Evolutionary conservation across 2,888 invertebrate species (phyloP).

Genomic region (Ernsta delagoae): DNA sequence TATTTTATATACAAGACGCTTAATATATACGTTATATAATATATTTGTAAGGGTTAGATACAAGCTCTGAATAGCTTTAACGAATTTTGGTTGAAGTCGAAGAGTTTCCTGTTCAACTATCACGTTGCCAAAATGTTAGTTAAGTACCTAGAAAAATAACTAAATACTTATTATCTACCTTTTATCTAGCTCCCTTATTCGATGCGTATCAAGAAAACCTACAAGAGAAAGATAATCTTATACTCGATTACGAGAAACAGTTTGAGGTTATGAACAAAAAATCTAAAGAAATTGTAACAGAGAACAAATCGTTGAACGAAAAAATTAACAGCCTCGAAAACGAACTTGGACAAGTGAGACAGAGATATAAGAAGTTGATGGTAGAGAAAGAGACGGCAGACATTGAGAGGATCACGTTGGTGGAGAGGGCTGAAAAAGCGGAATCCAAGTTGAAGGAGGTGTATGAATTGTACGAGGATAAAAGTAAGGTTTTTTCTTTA

Average conservation of each 20-base stretch:
- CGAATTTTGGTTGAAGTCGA: too few species aligned
- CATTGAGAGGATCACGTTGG: conserved; percentile 77
- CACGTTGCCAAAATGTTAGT: too few species aligned
- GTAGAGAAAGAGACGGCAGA: conserved; percentile 76
- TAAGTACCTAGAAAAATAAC: neutral
- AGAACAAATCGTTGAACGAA: conserved; percentile 87
- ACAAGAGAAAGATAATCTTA: conserved; percentile 89
- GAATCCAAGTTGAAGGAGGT: conserved; percentile 90
- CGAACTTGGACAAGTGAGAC: conserved; percentile 66
- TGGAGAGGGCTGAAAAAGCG: conserved; percentile 88
- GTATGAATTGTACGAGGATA: conserved; percentile 89
- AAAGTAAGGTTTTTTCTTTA: conserved; percentile 79
- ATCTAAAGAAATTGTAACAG: conserved; percentile 87
- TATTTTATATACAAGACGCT: too few species aligned
- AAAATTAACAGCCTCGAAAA: conserved; percentile 61
- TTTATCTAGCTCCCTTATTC: conserved; percentile 86
- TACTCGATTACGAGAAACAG: conserved; percentile 88
- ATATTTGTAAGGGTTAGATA: too few species aligned
- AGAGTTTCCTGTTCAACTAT: too few species aligned
- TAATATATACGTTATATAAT: too few species aligned
- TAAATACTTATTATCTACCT: neutral
- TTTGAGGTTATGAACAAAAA: conserved; percentile 89
- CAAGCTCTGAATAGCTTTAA: too few species aligned
- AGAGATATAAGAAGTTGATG: conserved; percentile 68
- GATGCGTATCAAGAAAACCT: conserved; percentile 92